These are phyloP conservation scores for Acrobasis repandana DNA, from an alignment of 2,888 invertebrate genomes.

Conservation along the genomic window DNA sequence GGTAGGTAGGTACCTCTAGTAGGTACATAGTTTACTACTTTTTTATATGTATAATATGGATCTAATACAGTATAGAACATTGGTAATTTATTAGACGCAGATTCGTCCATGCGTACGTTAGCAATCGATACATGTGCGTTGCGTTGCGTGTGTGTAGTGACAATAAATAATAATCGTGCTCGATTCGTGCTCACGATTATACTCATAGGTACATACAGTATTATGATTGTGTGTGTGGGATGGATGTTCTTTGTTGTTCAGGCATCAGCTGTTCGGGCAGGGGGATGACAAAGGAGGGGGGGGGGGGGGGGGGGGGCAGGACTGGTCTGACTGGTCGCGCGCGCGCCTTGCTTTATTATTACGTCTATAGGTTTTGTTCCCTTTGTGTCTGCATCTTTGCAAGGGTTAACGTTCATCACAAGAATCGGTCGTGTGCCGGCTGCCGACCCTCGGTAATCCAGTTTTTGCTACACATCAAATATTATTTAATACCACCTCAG, in stretches of 20 bases:
- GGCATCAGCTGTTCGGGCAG: constrained; percentile 68
- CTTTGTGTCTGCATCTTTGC: constrained; percentile 26
- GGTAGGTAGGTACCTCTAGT: too few species aligned
- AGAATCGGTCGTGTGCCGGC: constrained; percentile 28
- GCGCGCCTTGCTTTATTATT: constrained; percentile 43
- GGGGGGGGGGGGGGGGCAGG: constrained; percentile 41
- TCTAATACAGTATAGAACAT: not conserved
- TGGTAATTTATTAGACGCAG: not conserved
- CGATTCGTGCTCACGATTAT: constrained; percentile 24
- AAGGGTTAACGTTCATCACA: constrained; percentile 17
- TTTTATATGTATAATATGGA: not conserved
- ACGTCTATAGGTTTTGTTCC: constrained; percentile 25
- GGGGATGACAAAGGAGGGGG: constrained; percentile 39
- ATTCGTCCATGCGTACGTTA: not conserved
- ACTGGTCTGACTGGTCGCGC: constrained; percentile 54
- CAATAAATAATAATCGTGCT: constrained; percentile 39
- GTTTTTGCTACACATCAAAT: constrained; percentile 15
- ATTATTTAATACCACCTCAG: constrained; percentile 1
- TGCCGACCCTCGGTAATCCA: constrained; percentile 20
- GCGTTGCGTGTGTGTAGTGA: too few species aligned
- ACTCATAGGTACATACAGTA: constrained; percentile 36
- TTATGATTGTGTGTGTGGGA: constrained; percentile 43
- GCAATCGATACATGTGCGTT: constrained; percentile 34
- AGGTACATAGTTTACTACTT: not conserved
- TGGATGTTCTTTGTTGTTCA: constrained; percentile 71